phyloP scores from a whole-genome alignment of 92 coral and sea anemone species.

The Palythoa heliodiscus region DNA sequence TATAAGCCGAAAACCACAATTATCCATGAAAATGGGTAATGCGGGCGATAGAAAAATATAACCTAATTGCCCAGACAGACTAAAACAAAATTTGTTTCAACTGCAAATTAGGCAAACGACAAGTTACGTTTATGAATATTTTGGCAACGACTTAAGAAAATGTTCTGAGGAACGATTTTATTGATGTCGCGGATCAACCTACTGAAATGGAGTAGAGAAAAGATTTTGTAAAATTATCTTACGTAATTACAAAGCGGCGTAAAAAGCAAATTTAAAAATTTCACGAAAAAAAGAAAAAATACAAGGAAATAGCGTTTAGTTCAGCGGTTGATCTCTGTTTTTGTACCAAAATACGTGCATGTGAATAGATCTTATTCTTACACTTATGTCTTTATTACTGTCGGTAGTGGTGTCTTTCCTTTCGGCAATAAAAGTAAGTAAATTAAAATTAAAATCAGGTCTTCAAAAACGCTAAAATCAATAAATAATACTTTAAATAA shows the following conservation, averaged over 20 bases:
- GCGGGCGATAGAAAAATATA: not conserved
- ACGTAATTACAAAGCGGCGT: too few relatives aligned
- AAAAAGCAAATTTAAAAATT: too few relatives aligned
- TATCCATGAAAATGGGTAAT: constrained; percentile 2
- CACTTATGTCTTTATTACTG: not conserved
- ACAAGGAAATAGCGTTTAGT: not conserved
- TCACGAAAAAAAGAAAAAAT: too few relatives aligned
- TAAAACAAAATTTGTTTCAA: constrained; percentile 8
- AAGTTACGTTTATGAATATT: not conserved
- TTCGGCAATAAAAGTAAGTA: not conserved
- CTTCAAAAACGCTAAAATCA: not conserved
- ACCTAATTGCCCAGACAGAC: constrained; percentile 22
- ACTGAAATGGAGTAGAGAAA: not conserved
- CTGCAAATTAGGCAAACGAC: not conserved
- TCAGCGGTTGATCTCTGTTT: not conserved
- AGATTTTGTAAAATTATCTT: too few relatives aligned
- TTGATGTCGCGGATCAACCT: too few relatives aligned
- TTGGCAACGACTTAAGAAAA: not conserved
- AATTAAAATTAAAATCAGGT: not conserved
- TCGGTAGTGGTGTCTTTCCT: not conserved
- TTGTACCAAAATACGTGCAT: not conserved
- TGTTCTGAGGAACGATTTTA: not conserved
- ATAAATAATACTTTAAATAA: not conserved
- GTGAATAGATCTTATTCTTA: not conserved
- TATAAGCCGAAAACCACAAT: constrained; percentile 23